Base-by-base conservation (phyloP, 2,113 vertebrate genomes). In the Cariama cristata region DNA sequence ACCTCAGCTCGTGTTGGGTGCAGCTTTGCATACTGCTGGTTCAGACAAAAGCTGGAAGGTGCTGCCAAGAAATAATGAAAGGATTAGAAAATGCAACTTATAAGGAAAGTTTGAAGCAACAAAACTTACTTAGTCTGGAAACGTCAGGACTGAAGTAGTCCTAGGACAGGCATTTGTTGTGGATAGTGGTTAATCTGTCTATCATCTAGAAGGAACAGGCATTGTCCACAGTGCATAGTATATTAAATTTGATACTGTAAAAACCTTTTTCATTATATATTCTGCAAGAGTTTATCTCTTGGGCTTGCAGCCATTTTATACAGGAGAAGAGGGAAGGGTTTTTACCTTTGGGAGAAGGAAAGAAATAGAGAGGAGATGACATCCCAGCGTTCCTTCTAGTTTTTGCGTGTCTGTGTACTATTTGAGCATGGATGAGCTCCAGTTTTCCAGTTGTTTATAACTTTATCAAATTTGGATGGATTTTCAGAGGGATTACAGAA, bases 391-490 rank as follows among this genome's bases (percentile, higher is more conserved):
- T 85, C 50, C 22, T 69, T 85, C 66, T 73, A 72, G 35, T 35
- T 94, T 87, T 72, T 79, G 49, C 20, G 9, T 75, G n/a, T 77
- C 87, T 93, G 64, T 52, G 40, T 89, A 85, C 49, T 75, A 44
- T 69, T 95, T 76, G 26, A 95, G 63, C 18, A 24, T 73, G 79
- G 71, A 80, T 77, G 32, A 86, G 21, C 50, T 95, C 87, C 90
- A 76, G 45, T 69, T 92, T 96, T 96, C 85, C 85, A 85, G 50
- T 86, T 94, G 71, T 92, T 94, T 93, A 68, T 82, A 83, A 73
- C 63, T 92, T 91, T 66, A 95, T 96, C 92, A 74, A 66, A 86
- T 79, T 53, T 73, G 33, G 83, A 73, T 79, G 71, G 27, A 42
- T 90, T 92, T 96, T 92, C 53, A 86, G 33, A 62, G 67, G 22